Evolutionary conservation across 2,797 vertebrate genomes (phyloP).

Genomic region (Xenentodon cancila): DNA sequence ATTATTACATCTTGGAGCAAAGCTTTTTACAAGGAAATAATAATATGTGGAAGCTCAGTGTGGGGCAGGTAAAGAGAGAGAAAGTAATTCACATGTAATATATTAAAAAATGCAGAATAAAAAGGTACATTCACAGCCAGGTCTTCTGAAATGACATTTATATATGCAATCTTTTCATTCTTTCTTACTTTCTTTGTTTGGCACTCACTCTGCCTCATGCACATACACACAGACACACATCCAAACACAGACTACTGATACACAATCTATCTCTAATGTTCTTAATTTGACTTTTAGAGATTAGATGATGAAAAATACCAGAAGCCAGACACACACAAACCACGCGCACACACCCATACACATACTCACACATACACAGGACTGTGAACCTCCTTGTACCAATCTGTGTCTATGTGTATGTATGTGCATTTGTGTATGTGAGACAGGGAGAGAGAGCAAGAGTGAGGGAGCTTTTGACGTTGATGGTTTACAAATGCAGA

Average conservation of each 20-base stretch:
- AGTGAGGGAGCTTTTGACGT: constrained; percentile 55
- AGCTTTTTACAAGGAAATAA: background rate
- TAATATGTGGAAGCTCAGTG: background rate
- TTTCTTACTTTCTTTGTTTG: background rate
- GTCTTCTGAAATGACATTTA: background rate
- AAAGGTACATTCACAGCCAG: background rate
- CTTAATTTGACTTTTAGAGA: constrained; percentile 72
- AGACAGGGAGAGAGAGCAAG: constrained; percentile 10
- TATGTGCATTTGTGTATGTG: constrained; percentile 12
- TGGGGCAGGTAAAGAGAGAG: background rate
- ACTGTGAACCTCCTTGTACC: constrained; percentile 2
- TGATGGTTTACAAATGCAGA: constrained; percentile 80
- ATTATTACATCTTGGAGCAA: background rate
- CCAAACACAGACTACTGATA: constrained; percentile 54
- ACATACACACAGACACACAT: background rate
- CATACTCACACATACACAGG: constrained; percentile 16
- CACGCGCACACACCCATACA: constrained; percentile 26
- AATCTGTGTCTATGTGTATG: constrained; percentile 31
- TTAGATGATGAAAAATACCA: constrained; percentile 64
- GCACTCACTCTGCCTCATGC: too few species aligned
- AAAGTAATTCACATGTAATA: background rate
- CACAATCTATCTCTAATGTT: constrained; percentile 76
- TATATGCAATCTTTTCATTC: background rate
- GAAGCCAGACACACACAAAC: constrained; percentile 34
- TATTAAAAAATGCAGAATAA: background rate